Conservation (phyloP, 2,113 vertebrate species). For the Cololabis saira region DNA sequence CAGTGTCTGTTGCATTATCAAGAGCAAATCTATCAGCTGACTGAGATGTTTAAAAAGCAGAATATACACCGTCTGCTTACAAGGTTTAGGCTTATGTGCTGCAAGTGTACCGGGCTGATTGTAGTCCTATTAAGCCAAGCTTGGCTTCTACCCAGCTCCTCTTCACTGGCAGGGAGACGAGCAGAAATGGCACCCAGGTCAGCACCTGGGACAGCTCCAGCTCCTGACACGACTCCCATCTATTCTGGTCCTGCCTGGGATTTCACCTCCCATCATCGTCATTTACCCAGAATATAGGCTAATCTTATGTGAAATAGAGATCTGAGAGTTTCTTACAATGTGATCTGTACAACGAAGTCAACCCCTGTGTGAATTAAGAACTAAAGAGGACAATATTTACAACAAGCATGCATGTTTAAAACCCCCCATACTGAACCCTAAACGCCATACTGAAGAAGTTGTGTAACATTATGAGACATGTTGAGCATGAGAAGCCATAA, state of each 20-base stretch:
- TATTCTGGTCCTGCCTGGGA: conserved; percentile 37
- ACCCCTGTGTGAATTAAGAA: conserved; percentile 31
- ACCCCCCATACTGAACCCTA: conserved; percentile 53
- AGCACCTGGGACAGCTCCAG: conserved; percentile 88
- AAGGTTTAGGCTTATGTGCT: conserved; percentile 48
- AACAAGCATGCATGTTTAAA: conserved; percentile 70
- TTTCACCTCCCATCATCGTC: conserved; percentile 23
- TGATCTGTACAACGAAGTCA: conserved; percentile 4
- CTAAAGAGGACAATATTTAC: conserved; percentile 45
- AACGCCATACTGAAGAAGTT: conserved; percentile 43
- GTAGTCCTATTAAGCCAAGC: conserved; percentile 41
- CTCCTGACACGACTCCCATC: conserved; percentile 33
- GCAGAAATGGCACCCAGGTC: conserved; percentile 61
- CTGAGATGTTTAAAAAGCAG: conserved; percentile 27
- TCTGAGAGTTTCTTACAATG: conserved; percentile 3
- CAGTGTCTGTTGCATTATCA: conserved; percentile 25
- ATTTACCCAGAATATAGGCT: conserved; percentile 19
- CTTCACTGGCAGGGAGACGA: conserved; percentile 15
- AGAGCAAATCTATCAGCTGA: conserved; percentile 22
- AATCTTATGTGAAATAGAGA: conserved; percentile 33
- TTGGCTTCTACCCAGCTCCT: conserved; percentile 12
- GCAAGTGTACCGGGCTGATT: conserved; percentile 36
- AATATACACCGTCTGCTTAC: conserved; percentile 26
- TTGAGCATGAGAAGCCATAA: conserved; percentile 31
- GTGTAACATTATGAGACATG: conserved; percentile 34